Conservation (phyloP, 2,113 vertebrate genomes). For the Raja brachyura region DNA sequence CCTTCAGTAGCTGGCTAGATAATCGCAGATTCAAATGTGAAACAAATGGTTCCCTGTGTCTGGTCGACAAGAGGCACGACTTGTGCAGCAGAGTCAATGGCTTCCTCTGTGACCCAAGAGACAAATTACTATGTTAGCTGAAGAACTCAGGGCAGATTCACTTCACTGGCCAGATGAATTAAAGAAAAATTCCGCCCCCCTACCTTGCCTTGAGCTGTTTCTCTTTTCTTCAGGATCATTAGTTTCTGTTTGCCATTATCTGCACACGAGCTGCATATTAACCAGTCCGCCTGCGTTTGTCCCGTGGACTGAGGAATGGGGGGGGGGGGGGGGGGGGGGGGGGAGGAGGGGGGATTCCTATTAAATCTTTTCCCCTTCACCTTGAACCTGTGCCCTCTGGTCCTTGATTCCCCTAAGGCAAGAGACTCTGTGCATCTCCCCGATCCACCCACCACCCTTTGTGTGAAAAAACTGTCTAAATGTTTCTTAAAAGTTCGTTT, state of each 20-base stretch:
- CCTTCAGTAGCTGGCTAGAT: not conserved
- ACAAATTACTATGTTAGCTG: not conserved
- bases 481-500: too few relatives aligned
- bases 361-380: too few relatives aligned
- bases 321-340: too few relatives aligned
- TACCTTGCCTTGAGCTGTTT: not conserved
- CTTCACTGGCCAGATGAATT: not conserved
- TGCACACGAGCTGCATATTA: not conserved
- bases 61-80: not conserved
- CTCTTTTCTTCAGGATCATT: not conserved
- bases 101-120: not conserved
- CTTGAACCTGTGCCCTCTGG: too few relatives aligned
- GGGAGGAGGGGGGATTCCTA: too few relatives aligned
- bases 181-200: not conserved
- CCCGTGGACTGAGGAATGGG: too few relatives aligned
- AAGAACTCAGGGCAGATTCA: not conserved
- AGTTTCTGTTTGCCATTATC: slow-evolving; percentile 25
- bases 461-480: too few relatives aligned
- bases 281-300: not conserved
- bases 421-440: too few relatives aligned
- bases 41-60: not conserved
- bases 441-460: too few relatives aligned
- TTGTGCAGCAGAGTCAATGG: not conserved
- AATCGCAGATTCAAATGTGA: not conserved
- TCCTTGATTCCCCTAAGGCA: too few relatives aligned